Evolutionary conservation across 2,888 invertebrate species (phyloP), one percentile per base, ranked within the genome.

Genomic region (Alviniconcha strummeri): DNA sequence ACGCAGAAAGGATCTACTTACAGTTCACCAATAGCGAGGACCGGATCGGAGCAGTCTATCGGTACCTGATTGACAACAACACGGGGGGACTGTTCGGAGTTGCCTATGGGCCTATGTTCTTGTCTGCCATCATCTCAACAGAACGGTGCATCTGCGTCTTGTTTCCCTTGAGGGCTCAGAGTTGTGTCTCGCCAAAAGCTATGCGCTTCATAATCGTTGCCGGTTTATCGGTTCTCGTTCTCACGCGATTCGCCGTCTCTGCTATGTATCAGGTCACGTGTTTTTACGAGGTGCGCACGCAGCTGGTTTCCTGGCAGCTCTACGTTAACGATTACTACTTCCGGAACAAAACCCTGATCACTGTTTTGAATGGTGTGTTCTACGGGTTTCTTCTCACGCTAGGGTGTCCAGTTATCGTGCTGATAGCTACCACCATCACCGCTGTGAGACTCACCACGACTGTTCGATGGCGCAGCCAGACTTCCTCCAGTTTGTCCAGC

Each of bases 81-180:
- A 19, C 76, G 5, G 11, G n/a, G 0, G 82, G 82, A 5, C 11
- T 82, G 13, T 67, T 55, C 60, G 76, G 82, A 36, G 8, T 82
- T n/a, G 55, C 67, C 7, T 82, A 76, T 11, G 82, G n/a, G 6
- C 67, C 76, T 4, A 60, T 54, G 76, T 55, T 76, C 0, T 4
- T 82, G 52, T 82, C 82, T 0, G 36, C 64, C 11, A 54, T 64
- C 55, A 82, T 82, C 11, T 64, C 82, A 13, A 54, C 6, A 5
- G 82, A 82, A 6, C 74, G 82, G 17, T 82, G 82, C 19, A 17
- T 76, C 11, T 82, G 82, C 36, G 76, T 82, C 11, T 52, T 82
- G 76, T 75, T 82, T 52, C 82, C 82, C 0, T 60, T 82, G 8
- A 64, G 76, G 19, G 74, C 67, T 6, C 76, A 75, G n/a, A 55